Evolutionary conservation across 2,113 vertebrate genomes (phyloP), one percentile per base, ranked within the genome.

Genomic region (Lucifuga dentata): DNA sequence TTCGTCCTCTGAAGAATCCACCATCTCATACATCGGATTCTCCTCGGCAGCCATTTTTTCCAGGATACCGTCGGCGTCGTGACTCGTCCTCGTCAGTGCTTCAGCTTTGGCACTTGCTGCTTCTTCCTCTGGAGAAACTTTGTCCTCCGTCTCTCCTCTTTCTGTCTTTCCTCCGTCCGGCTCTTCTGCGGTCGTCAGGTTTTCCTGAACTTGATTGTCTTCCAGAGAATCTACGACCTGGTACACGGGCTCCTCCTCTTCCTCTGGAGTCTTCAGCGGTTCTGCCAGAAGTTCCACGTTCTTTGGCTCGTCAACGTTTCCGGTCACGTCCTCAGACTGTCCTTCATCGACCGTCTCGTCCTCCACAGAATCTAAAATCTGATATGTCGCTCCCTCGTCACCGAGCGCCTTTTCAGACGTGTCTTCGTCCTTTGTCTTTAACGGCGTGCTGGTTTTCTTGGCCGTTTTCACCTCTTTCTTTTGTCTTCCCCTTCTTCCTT

Each of bases 341-440:
- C 19, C 68, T 20, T 5, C 3, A 16, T 43, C 32, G 1, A 9
- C 24, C 0, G 1, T 16, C 32, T 80, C 70, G 0, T 84, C 86
- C 21, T 75, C 89, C 13, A 90, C 64, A 7, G 83, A 88, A 46
- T 90, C 89, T 1, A 89, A 35, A 21, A 88, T 60, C 21, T 84
- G 71, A 35, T 79, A 88, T 0, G 52, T 46, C 0, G 9, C 41
- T n/a, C 61, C 69, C 7, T 85, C 82, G 46, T 85, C 74, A 0
- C 56, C 63, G 1, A 23, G 24, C n/a, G 4, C 17, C 33, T 52
- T 44, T n/a, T 29, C 26, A 1, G 23, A 3, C 0, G 17, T 11
- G 1, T 50, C 55, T 17, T 35, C 38, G 6, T 55, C 15, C 0
- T 0, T 26, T 15, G 60, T 61, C 5, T 72, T 74, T 1, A 7